These are phyloP conservation scores for Coendou prehensilis DNA, from an alignment of 2,797 vertebrate genomes.

Conservation along the genomic window DNA sequence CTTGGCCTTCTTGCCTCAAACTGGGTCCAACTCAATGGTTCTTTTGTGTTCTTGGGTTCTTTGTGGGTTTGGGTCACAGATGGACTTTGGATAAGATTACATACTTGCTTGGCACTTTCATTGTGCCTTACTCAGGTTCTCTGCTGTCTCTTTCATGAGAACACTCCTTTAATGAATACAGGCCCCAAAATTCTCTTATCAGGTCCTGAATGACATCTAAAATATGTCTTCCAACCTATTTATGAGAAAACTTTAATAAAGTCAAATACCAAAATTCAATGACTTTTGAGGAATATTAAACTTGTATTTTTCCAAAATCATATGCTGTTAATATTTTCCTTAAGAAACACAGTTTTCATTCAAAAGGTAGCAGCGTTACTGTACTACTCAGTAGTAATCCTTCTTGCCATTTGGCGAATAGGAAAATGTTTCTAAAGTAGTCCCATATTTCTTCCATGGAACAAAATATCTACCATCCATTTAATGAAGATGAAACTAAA, in stretches of 20 bases:
- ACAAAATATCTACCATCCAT: not conserved
- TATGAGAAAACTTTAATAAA: conserved; percentile 11
- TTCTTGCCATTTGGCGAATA: not conserved
- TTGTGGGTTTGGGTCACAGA: not conserved
- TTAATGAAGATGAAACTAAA: not conserved
- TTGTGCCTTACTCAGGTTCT: not conserved
- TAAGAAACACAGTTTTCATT: not conserved
- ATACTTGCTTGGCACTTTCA: not conserved
- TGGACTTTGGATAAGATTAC: not conserved
- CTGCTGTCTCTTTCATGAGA: not conserved
- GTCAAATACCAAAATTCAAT: conserved; percentile 16
- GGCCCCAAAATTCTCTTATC: not conserved
- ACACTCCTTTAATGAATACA: not conserved
- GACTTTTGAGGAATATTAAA: not conserved
- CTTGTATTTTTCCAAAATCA: not conserved
- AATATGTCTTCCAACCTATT: not conserved
- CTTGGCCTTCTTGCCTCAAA: not conserved
- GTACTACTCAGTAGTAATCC: not conserved
- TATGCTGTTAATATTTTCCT: not conserved
- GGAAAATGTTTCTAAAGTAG: not conserved
- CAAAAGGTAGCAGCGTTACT: not conserved
- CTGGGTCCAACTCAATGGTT: not conserved
- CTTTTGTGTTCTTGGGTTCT: not conserved
- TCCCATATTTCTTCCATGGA: not conserved
- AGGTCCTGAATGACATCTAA: not conserved